Conservation (phyloP, 2,888 invertebrate genomes). For the Coenonympha arcania region DNA sequence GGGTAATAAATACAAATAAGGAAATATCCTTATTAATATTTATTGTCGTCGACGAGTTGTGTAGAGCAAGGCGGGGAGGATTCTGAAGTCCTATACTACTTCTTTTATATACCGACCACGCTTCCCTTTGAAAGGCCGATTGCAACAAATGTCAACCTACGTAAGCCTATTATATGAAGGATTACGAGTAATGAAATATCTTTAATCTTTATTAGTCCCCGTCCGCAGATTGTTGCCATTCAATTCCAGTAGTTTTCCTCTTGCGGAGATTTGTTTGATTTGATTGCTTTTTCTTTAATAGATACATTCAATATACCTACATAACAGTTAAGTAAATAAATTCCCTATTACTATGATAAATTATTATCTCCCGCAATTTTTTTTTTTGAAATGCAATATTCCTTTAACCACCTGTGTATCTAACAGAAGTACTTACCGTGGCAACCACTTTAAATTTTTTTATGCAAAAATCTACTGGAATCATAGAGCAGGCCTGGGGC, state of each 20-base stretch:
- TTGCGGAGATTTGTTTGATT: slow-evolving; percentile 25
- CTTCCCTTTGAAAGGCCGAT: slow-evolving; percentile 28
- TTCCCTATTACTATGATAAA: no score
- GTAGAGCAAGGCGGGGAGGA: slow-evolving; percentile 25
- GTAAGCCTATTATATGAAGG: slow-evolving; percentile 65
- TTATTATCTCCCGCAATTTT: no score
- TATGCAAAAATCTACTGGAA: no score
- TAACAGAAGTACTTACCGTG: no score
- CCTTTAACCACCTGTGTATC: no score
- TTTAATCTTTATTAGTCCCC: slow-evolving; percentile 66
- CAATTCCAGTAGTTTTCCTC: slow-evolving; percentile 39
- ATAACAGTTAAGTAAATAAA: no score
- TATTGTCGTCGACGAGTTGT: slow-evolving; percentile 8
- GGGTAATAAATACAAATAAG: neutral
- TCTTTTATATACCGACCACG: slow-evolving; percentile 26
- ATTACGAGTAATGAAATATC: slow-evolving; percentile 71
- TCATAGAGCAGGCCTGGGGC: no score
- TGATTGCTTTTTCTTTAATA: slow-evolving; percentile 33
- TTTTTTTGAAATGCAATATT: no score
- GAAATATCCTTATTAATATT: neutral
- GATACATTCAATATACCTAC: slow-evolving; percentile 3
- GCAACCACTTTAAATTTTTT: no score
- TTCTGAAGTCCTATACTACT: slow-evolving; percentile 30
- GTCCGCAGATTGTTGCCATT: slow-evolving; percentile 35
- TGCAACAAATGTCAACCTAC: slow-evolving; percentile 66